These are phyloP conservation scores for Eremophila alpestris DNA, from an alignment of 2,797 vertebrate species.

Conservation along the genomic window DNA sequence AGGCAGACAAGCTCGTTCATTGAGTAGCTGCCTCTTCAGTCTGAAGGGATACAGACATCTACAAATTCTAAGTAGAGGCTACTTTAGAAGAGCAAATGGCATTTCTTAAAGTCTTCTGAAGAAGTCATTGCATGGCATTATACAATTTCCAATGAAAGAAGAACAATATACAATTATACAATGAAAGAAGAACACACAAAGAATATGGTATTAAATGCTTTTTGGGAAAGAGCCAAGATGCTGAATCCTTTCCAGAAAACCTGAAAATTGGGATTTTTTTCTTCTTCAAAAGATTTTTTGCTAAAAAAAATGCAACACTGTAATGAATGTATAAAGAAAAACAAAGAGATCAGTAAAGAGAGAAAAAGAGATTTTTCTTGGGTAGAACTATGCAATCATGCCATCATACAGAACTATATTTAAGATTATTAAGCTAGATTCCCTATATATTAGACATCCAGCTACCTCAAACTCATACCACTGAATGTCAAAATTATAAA, in stretches of 20 bases:
- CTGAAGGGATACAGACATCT: background rate
- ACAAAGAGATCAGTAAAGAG: background rate
- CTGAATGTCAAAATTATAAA: background rate
- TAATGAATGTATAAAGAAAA: background rate
- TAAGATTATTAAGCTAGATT: background rate
- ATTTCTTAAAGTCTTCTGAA: background rate
- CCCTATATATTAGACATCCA: background rate
- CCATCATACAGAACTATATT: background rate
- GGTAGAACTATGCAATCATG: background rate
- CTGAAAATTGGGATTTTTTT: background rate
- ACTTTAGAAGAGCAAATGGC: background rate
- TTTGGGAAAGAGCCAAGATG: background rate
- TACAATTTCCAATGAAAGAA: background rate
- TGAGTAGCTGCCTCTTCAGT: background rate
- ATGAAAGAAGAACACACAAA: background rate
- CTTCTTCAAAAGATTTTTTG: background rate
- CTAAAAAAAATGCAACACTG: fast-evolving
- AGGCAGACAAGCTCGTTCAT: background rate
- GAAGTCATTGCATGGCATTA: background rate
- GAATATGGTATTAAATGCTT: background rate
- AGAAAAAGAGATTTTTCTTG: background rate
- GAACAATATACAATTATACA: too few species aligned
- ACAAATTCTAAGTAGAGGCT: background rate
- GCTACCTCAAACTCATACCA: background rate
- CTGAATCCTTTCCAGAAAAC: background rate